Percentiles rank a stretch among this genome's conserved stretches.
phyloP scores from a whole-genome alignment of 2,888 invertebrate genomes.

The Lacanobia oleracea region DNA sequence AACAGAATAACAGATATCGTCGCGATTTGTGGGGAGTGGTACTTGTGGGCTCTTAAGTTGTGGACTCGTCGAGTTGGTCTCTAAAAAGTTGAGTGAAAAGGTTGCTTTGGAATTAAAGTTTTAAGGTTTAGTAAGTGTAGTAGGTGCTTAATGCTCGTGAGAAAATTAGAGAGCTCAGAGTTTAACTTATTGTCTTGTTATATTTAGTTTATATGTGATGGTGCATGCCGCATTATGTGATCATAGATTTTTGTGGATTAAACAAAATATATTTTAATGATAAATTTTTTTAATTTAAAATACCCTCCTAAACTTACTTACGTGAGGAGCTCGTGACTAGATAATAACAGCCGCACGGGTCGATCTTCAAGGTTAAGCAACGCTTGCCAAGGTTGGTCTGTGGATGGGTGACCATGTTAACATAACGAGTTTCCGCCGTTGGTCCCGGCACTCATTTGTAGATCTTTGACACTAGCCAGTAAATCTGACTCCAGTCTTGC shows the following conservation, averaged over 20 bases:
- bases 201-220: background rate
- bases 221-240: background rate
- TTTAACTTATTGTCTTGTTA: background rate
- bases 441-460: no score
- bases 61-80: constrained; percentile 36
- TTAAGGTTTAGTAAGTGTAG: constrained; percentile 26
- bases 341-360: no score
- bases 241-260: background rate
- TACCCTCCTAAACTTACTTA: background rate
- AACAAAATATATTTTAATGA: background rate
- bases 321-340: no score
- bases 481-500: no score
- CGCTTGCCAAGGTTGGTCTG: no score
- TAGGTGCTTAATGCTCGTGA: constrained; percentile 32
- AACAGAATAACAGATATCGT: constrained; percentile 60
- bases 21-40: constrained; percentile 23
- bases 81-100: constrained; percentile 42
- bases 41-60: constrained; percentile 36
- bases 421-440: no score
- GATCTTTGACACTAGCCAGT: no score
- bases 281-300: background rate
- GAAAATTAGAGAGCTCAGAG: constrained; percentile 14
- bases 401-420: no score
- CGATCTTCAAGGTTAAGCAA: no score
- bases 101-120: constrained; percentile 43